phyloP scores from a whole-genome alignment of 2,113 vertebrate genomes.

The Rana temporaria region DNA sequence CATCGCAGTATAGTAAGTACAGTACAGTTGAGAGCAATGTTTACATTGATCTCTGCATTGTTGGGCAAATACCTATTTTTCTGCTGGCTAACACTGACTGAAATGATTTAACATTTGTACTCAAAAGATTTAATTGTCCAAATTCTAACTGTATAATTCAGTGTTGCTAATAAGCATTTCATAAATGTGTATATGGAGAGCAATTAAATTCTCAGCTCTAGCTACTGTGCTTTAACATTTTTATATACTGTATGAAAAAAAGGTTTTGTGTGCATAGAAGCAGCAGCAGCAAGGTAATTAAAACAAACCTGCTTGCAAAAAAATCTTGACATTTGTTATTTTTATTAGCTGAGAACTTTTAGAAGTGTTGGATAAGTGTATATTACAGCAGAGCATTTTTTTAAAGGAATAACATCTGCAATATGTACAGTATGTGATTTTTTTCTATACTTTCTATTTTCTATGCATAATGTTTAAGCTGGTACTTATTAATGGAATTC shows the following conservation, averaged over 20 bases:
- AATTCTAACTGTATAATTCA: no score
- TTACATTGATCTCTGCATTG: not conserved
- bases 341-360: no score
- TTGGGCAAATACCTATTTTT: no score
- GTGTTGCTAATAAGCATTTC: no score
- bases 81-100: not conserved
- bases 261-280: not conserved
- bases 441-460: no score
- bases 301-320: conserved; percentile 18
- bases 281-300: conserved; percentile 17
- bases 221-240: conserved; percentile 5
- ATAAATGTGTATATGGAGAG: not conserved
- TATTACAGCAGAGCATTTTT: conserved; percentile 13
- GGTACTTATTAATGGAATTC: no score
- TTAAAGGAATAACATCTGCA: no score
- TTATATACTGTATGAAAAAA: not conserved
- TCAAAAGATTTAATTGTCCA: no score
- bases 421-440: no score
- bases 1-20: not conserved
- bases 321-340: not conserved
- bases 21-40: not conserved
- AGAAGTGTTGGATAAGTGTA: not conserved
- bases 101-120: no score
- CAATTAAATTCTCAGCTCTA: not conserved
- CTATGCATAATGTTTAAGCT: no score